Evolutionary conservation across 2,797 vertebrate genomes (phyloP).

Genomic region (Thripadectes ignobilis): DNA sequence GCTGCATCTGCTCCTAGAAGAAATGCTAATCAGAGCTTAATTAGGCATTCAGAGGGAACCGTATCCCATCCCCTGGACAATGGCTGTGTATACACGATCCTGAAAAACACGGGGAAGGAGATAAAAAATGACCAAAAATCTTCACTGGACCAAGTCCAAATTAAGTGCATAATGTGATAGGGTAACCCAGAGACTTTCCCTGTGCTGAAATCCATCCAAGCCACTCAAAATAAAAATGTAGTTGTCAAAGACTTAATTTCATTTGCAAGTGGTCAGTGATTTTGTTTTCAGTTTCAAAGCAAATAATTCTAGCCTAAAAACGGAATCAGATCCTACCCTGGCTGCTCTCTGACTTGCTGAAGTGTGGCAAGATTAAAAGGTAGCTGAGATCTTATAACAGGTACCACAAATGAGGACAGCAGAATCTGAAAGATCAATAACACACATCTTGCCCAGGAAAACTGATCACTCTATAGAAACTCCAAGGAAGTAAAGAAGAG

Average conservation of each 20-base stretch:
- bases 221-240: not conserved
- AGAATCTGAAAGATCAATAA: not conserved
- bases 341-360: not conserved
- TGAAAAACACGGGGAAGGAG: not conserved
- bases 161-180: not conserved
- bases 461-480: not conserved
- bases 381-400: not conserved
- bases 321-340: not conserved
- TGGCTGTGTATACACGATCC: not conserved
- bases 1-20: conserved; percentile 64
- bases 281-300: conserved; percentile 20
- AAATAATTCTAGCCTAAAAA: not conserved
- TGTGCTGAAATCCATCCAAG: not conserved
- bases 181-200: not conserved
- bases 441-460: not conserved
- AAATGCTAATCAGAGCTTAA: conserved; percentile 67
- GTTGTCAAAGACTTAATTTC: not conserved
- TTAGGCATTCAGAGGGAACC: conserved; percentile 46
- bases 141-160: not conserved
- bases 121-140: conserved; percentile 25
- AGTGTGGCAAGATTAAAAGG: conserved; percentile 25
- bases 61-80: conserved; percentile 15
- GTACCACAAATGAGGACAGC: not conserved
- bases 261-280: not conserved
- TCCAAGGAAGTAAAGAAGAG: not conserved